Evolutionary conservation across 1,140 invertebrate genomes (phyloP).

Genomic region (Sminthurinus signatus): DNA sequence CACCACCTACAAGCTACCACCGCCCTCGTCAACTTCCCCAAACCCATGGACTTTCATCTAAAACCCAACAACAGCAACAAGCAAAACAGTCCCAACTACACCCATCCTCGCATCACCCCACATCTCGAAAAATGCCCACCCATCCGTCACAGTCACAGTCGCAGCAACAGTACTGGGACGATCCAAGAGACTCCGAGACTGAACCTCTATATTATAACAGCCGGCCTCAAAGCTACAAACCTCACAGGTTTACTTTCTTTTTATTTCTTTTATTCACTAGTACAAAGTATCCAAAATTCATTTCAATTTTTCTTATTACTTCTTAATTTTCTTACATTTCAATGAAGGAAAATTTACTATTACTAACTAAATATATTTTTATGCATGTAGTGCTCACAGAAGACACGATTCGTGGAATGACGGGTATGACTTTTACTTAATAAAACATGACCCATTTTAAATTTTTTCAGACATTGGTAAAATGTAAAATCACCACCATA

Average conservation of each 20-base stretch:
- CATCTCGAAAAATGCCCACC: conserved; percentile 35
- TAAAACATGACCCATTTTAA: too few relatives aligned
- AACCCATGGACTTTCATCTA: conserved; percentile 24
- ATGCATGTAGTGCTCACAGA: conserved; percentile 20
- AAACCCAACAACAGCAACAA: conserved; percentile 6
- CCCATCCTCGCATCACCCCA: conserved; percentile 41
- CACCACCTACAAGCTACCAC: conserved; percentile 19
- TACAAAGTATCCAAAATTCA: not conserved
- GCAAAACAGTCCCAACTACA: conserved; percentile 13
- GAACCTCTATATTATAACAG: conserved; percentile 82
- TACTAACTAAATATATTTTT: too few relatives aligned
- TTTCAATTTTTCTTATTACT: not conserved
- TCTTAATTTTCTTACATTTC: not conserved
- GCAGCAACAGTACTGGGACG: conserved; percentile 48
- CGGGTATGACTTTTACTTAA: conserved; percentile 17
- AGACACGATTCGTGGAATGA: conserved; percentile 28
- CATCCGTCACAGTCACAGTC: conserved; percentile 26
- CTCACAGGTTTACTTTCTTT: conserved; percentile 45
- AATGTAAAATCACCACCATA: too few relatives aligned
- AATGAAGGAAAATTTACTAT: too few relatives aligned
- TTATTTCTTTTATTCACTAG: not conserved
- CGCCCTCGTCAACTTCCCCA: conserved; percentile 35
- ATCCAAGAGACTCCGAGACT: conserved; percentile 50
- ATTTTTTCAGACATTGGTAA: too few relatives aligned
- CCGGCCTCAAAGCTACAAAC: conserved; percentile 61